Evolutionary conservation across 2,888 invertebrate genomes (phyloP), one percentile per base, ranked within the genome.

Genomic region (Frankliniella fusca): DNA sequence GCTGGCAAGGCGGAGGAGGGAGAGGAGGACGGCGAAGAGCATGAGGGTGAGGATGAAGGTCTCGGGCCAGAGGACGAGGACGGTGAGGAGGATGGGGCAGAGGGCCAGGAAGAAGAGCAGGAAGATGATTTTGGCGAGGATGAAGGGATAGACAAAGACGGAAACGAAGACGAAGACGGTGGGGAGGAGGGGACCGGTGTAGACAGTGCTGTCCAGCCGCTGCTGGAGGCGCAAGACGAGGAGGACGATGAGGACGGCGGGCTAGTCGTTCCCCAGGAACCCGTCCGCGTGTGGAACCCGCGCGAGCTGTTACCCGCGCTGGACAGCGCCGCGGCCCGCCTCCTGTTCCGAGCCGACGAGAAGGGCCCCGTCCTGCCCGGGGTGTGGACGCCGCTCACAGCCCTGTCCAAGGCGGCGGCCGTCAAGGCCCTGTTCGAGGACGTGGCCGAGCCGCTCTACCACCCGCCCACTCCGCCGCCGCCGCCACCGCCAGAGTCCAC

Each of bases 351-450:
- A 5, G 23, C 23, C 70, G 70, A 76, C 27, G 70, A 76, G 70
- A 23, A 23, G 23, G 70, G 70, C 27, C 27, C 70, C 70, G 70
- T 76, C 23, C 70, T 76, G 70, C 70, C 70, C 27, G 70, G 70
- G 27, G 12, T 76, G 10, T 76, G 70, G 70, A 76, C 70, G 70
- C 70, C 70, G 70, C 70, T 76, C 11, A 27, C 70, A 10, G 70
- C 70, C 9, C 27, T 76, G 70, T 76, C 70, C 9, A 76, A 76
- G 70, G 70, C 70, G 11, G 70, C 70, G 23, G 27, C 70, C 70
- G 70, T 76, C 70, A 76, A 76, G 70, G 70, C 70, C 23, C 70
- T 76, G 70, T 76, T 76, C 70, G 70, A 76, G 70, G 70, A 76
- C 70, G 70, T 76, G 70, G 70, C 70, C 23, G 70, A 76, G 27